These are phyloP conservation scores for Rhorus exstirpatorius DNA, from an alignment of 2,888 invertebrate species.

Conservation along the genomic window DNA sequence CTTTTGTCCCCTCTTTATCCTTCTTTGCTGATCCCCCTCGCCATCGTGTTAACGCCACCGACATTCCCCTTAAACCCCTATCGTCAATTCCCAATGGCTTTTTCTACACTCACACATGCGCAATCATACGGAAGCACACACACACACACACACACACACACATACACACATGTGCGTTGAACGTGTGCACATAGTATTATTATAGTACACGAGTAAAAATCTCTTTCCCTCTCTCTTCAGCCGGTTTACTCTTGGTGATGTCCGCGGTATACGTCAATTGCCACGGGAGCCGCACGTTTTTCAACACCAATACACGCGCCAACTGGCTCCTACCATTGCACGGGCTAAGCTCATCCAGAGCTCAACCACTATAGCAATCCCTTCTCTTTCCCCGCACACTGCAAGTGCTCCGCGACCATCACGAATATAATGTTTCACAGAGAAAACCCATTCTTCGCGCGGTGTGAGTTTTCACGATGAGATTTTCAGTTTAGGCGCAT, in stretches of 20 bases:
- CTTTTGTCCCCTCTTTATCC: conserved; percentile 19
- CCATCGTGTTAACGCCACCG: neutral
- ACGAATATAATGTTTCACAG: conserved; percentile 9
- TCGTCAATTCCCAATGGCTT: conserved; percentile 24
- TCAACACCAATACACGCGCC: conserved; percentile 23
- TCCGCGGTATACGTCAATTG: conserved; percentile 49
- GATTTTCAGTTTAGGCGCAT: conserved; percentile 33
- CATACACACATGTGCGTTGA: neutral
- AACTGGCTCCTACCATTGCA: neutral
- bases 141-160: neutral
- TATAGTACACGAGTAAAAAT: conserved; percentile 24
- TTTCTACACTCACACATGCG: conserved; percentile 10
- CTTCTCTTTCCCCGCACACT: conserved; percentile 33
- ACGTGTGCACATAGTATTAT: neutral
- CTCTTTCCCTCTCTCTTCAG: neutral
- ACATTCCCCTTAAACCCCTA: conserved; percentile 18
- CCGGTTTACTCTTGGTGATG: neutral
- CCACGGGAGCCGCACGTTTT: conserved; percentile 53
- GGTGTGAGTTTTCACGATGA: conserved; percentile 38
- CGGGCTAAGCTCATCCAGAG: conserved; percentile 35
- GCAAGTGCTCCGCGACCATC: neutral
- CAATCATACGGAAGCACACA: neutral
- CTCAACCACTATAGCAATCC: conserved; percentile 57
- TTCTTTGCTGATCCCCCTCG: conserved; percentile 4
- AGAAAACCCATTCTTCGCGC: neutral